phyloP scores from a whole-genome alignment of 2,797 vertebrate genomes.

The Anabacerthia variegaticeps region DNA sequence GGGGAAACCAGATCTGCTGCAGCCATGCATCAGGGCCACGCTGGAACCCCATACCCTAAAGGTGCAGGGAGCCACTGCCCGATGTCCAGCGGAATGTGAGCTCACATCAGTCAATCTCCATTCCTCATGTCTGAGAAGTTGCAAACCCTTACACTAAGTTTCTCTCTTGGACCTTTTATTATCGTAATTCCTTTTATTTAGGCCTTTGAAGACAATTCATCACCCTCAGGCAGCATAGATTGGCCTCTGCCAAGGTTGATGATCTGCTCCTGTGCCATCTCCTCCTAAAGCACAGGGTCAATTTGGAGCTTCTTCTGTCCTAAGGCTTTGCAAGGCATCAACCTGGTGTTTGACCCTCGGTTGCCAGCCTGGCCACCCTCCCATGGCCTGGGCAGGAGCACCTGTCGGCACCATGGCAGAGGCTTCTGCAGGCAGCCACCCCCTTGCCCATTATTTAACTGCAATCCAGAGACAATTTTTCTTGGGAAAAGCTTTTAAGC shows the following conservation, averaged over 20 bases:
- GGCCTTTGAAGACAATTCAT: background rate
- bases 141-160: background rate
- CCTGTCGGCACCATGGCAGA: background rate
- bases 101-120: background rate
- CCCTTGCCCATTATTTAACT: conserved; percentile 22
- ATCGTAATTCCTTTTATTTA: background rate
- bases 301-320: background rate
- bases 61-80: background rate
- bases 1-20: background rate
- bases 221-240: background rate
- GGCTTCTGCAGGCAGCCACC: background rate
- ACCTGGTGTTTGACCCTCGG: background rate
- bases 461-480: conserved; percentile 35
- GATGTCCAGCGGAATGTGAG: rapidly evolving
- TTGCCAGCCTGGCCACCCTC: background rate
- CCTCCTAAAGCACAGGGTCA: background rate
- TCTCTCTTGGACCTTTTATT: background rate
- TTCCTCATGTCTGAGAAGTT: background rate
- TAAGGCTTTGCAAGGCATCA: background rate
- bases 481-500: conserved; percentile 64
- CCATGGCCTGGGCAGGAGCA: background rate
- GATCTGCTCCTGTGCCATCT: background rate
- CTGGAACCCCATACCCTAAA: background rate
- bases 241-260: background rate
- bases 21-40: rapidly evolving